Evolutionary conservation across 2,113 vertebrate species (phyloP), one percentile per base, ranked within the genome.

Genomic region (Casuarius casuarius): DNA sequence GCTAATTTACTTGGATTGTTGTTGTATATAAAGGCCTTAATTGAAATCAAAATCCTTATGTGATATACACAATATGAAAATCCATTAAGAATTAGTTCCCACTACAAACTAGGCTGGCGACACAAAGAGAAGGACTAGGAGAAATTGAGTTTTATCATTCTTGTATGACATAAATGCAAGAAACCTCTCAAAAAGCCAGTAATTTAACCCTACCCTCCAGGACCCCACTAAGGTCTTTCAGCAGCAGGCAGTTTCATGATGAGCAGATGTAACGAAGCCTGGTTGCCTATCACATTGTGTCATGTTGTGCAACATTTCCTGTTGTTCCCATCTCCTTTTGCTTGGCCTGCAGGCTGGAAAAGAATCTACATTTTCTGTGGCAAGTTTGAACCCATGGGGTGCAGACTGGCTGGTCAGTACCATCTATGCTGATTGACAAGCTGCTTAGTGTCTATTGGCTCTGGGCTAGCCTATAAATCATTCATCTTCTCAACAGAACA

Each of bases 171-270:
- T 10, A 65, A 76, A 46, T 0, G 4, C n/a, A 90, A 17, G 44
- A 73, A 28, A 9, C 5, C 10, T 86, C 44, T 68, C 42, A 54
- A 54, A 52, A 28, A 52, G 33, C 10, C 0, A 0, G 16, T 19
- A 23, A 12, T 29, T 66, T 62, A 71, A 17, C 5, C 6, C 2
- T 12, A 25, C 15, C 8, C 19, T 22, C 10, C 21, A 51, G 40
- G 33, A 26, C 21, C 11, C 1, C 0, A 0, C 12, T 80, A 77
- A 33, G 48, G 7, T 14, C 12, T 26, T 25, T 31, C 70, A 78
- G 82, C 65, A 66, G 54, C 8, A 16, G 42, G 29, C 8, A 73
- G 13, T 70, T 80, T 21, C 63, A 46, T 12, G n/a, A 6, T 25
- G 5, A 7, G 3, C 26, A 87, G 74, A 16, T 71, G 18, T 46